phyloP scores from a whole-genome alignment of 1,140 invertebrate genomes.

The Drosophila persimilis region DNA sequence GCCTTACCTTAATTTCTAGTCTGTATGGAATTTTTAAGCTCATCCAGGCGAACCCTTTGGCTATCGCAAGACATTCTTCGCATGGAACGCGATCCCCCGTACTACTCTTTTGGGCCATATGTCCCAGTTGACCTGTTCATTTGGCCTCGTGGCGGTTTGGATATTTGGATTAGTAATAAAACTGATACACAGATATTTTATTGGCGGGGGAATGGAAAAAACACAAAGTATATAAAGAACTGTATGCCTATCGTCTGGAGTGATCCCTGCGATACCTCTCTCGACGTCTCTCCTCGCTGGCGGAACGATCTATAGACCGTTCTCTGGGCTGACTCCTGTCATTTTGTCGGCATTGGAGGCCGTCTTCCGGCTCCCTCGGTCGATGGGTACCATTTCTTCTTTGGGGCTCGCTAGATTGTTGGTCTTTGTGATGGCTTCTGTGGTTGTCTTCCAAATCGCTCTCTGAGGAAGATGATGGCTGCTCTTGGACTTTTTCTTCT shows the following conservation, averaged over 20 bases:
- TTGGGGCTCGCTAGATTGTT: neutral
- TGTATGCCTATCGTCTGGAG: constrained; percentile 32
- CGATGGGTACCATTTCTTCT: constrained; percentile 20
- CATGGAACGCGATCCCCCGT: too few species aligned
- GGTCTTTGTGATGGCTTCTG: constrained; percentile 19
- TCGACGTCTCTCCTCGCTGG: constrained; percentile 29
- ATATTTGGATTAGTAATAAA: too few species aligned
- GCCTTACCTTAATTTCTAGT: too few species aligned
- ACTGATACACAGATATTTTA: constrained; percentile 2
- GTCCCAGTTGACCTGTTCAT: too few species aligned
- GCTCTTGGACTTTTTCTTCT: constrained; percentile 46
- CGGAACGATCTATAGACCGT: constrained; percentile 32
- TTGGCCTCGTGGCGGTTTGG: too few species aligned
- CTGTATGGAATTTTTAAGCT: too few species aligned
- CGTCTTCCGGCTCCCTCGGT: constrained; percentile 29
- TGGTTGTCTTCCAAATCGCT: constrained; percentile 33
- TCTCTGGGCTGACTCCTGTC: constrained; percentile 32
- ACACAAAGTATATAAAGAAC: constrained; percentile 19
- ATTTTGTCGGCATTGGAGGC: constrained; percentile 25
- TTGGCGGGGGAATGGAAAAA: constrained; percentile 18
- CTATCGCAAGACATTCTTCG: too few species aligned
- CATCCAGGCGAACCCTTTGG: too few species aligned
- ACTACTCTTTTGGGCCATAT: too few species aligned
- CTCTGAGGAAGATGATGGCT: constrained; percentile 45
- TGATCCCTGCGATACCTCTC: constrained; percentile 45